These are phyloP conservation scores for Hemitrygon akajei DNA, from an alignment of 2,797 vertebrate genomes.

Conservation along the genomic window DNA sequence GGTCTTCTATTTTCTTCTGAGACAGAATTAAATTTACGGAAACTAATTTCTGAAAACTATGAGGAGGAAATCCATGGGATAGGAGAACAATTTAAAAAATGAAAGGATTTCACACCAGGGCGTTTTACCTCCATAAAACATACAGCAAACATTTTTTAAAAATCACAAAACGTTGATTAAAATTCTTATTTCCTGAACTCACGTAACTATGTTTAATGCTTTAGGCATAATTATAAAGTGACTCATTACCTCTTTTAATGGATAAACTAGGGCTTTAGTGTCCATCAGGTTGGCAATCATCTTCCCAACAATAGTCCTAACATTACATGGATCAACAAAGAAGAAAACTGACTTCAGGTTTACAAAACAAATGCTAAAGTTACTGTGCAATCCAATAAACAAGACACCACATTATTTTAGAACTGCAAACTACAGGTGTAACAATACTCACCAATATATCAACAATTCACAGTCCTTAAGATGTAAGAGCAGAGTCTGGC, in stretches of 20 bases:
- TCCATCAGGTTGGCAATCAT: background rate
- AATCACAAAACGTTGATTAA: background rate
- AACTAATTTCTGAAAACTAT: background rate
- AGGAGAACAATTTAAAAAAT: background rate
- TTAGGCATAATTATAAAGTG: background rate
- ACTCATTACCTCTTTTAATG: background rate
- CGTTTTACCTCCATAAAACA: background rate
- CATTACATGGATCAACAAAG: background rate
- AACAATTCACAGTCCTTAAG: background rate
- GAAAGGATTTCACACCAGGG: background rate
- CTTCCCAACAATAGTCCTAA: background rate
- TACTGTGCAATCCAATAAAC: background rate
- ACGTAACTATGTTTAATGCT: background rate
- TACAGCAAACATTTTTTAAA: background rate
- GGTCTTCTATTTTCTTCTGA: background rate
- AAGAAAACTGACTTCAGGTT: conserved; percentile 24
- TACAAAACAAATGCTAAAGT: background rate
- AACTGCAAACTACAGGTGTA: background rate
- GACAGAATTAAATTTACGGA: background rate
- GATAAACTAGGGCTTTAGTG: background rate
- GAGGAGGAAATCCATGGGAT: background rate
- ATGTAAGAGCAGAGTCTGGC: too few species aligned
- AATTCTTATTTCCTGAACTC: background rate
- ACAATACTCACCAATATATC: background rate
- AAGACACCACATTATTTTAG: background rate